These are phyloP conservation scores for Diglossa cyanea DNA, from an alignment of 2,797 vertebrate species.

Conservation along the genomic window DNA sequence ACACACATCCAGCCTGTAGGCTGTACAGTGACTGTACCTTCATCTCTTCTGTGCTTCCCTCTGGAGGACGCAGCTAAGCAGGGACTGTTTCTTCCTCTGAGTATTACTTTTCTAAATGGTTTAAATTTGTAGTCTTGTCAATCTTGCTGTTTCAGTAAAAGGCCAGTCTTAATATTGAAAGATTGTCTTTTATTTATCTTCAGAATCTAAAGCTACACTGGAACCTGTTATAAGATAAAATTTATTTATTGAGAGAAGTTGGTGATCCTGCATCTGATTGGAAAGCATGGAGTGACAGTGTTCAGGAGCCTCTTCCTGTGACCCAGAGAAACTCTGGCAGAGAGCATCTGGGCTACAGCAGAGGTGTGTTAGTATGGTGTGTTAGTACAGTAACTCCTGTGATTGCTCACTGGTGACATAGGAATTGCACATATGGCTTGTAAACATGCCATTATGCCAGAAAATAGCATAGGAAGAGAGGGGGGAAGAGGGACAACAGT, in stretches of 20 bases:
- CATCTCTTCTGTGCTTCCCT: not conserved
- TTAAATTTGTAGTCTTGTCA: not conserved
- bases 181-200: slow-evolving; percentile 43
- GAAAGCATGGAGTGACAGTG: not conserved
- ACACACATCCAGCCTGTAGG: not conserved
- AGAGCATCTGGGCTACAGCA: not conserved
- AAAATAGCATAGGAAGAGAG: not conserved
- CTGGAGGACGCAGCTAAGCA: not conserved
- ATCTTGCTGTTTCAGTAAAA: slow-evolving; percentile 1
- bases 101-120: not conserved
- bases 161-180: not conserved
- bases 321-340: not conserved
- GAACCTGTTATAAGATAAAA: not conserved
- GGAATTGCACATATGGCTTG: not conserved
- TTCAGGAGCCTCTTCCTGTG: not conserved
- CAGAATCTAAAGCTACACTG: slow-evolving; percentile 14
- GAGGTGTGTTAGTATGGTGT: not conserved
- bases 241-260: slow-evolving; percentile 24
- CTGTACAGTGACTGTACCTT: not conserved
- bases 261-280: not conserved
- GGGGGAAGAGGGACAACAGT: not conserved
- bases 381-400: not conserved
- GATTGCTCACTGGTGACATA: not conserved
- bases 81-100: not conserved
- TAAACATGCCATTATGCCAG: not conserved